Percentiles rank a stretch among this genome's conserved stretches.
Conservation (phyloP, 1,140 invertebrate species). For the Argopecten irradians region DNA sequence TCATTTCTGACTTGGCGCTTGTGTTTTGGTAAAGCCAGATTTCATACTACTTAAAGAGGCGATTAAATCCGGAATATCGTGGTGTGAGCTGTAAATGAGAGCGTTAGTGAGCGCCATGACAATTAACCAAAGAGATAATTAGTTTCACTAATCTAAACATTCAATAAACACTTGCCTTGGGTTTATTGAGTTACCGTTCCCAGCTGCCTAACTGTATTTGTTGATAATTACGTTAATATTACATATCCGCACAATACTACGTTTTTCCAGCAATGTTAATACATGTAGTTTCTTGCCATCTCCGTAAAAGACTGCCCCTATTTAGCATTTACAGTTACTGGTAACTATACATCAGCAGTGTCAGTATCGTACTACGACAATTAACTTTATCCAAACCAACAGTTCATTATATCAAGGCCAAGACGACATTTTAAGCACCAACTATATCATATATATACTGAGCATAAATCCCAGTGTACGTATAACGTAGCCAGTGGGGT, state of each 20-base stretch:
- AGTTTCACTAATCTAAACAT: not conserved
- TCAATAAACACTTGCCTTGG: not conserved
- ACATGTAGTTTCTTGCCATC: not conserved
- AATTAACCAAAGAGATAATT: slow-evolving; percentile 11
- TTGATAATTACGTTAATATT: slow-evolving; percentile 13
- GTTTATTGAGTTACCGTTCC: not conserved
- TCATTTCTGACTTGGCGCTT: not conserved
- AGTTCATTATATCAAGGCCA: not conserved
- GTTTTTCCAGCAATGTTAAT: not conserved
- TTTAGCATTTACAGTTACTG: not conserved
- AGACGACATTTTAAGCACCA: too few relatives aligned
- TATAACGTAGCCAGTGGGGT: too few relatives aligned
- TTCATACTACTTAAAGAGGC: slow-evolving; percentile 17
- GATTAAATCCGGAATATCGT: not conserved
- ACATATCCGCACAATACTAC: not conserved
- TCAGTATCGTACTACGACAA: not conserved
- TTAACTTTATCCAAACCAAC: not conserved
- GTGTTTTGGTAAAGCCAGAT: not conserved
- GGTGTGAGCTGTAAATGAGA: not conserved
- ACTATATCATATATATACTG: too few relatives aligned
- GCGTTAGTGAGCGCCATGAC: not conserved
- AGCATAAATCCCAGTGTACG: too few relatives aligned
- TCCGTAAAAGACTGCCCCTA: not conserved
- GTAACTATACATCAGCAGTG: not conserved
- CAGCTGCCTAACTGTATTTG: not conserved